Percentiles rank a stretch among this genome's conserved stretches.
These are phyloP conservation scores for Prenolepis imparis DNA, from an alignment of 2,888 invertebrate genomes.

Conservation along the genomic window DNA sequence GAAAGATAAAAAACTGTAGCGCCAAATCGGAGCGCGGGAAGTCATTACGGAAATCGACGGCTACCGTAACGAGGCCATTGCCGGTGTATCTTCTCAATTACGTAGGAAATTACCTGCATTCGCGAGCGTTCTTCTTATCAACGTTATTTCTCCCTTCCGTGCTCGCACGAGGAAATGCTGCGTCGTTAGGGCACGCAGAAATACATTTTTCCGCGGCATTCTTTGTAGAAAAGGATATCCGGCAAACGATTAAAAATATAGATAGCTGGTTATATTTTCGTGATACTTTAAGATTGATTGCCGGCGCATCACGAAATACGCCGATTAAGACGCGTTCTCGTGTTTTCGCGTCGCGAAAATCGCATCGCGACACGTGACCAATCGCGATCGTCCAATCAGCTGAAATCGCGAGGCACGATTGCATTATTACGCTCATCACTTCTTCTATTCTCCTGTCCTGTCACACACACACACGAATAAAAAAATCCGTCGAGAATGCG, in stretches of 20 bases:
- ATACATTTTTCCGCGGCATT: neutral
- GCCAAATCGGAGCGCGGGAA: slow-evolving; percentile 72
- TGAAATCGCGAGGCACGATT: neutral
- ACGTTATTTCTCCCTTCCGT: neutral
- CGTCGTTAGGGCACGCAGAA: slow-evolving; percentile 10
- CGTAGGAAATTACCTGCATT: slow-evolving; percentile 67
- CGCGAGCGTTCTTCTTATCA: slow-evolving; percentile 34
- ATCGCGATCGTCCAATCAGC: neutral
- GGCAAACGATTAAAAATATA: neutral
- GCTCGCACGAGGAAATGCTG: slow-evolving; percentile 9
- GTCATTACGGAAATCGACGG: slow-evolving; percentile 72
- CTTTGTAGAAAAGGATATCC: neutral
- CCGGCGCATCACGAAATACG: neutral
- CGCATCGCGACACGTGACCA: neutral
- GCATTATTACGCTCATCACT: neutral
- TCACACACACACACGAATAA: neutral
- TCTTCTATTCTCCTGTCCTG: neutral
- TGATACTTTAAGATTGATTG: neutral
- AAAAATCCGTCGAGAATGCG: neutral
- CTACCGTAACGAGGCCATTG: slow-evolving; percentile 72
- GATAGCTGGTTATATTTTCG: neutral
- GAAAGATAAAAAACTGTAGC: slow-evolving; percentile 43
- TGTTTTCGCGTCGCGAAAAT: neutral
- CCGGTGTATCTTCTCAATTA: slow-evolving; percentile 73
- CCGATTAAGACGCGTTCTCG: neutral